Percentiles rank a stretch among this genome's conserved stretches.
These are phyloP conservation scores for Theristicus caerulescens DNA, from an alignment of 2,113 vertebrate genomes.

Conservation along the genomic window DNA sequence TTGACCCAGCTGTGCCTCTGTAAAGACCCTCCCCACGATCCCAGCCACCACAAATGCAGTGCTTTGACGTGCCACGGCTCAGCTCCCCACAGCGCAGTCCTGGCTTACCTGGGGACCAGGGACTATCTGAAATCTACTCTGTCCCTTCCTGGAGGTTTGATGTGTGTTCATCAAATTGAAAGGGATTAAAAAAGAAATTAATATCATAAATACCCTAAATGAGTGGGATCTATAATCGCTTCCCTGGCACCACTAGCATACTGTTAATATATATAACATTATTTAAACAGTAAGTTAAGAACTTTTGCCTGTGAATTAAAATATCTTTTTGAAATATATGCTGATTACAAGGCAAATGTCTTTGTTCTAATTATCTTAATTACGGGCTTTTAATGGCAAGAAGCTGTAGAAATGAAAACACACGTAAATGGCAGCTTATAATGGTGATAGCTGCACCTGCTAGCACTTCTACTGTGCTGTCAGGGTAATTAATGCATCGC, in stretches of 20 bases:
- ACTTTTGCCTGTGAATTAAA: background rate
- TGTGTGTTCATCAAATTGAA: background rate
- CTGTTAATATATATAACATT: background rate
- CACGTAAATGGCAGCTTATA: background rate
- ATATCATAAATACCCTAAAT: background rate
- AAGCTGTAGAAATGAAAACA: conserved; percentile 44
- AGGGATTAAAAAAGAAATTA: background rate
- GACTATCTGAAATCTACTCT: background rate
- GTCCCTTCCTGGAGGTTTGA: background rate
- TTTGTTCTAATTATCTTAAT: conserved; percentile 62
- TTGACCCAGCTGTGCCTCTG: background rate
- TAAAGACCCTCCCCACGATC: background rate
- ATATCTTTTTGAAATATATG: background rate
- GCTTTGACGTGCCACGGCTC: background rate
- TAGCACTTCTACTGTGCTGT: background rate
- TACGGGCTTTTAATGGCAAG: conserved; percentile 3
- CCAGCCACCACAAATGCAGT: background rate
- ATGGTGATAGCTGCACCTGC: background rate
- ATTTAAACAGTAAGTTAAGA: background rate
- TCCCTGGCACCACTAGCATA: background rate
- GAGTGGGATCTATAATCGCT: background rate
- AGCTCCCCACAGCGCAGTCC: background rate
- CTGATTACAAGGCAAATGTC: conserved; percentile 40
- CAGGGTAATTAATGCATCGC: background rate
- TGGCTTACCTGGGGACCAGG: background rate